Conservation (phyloP, 2,888 invertebrate genomes). For the Lepidonotus clava region DNA sequence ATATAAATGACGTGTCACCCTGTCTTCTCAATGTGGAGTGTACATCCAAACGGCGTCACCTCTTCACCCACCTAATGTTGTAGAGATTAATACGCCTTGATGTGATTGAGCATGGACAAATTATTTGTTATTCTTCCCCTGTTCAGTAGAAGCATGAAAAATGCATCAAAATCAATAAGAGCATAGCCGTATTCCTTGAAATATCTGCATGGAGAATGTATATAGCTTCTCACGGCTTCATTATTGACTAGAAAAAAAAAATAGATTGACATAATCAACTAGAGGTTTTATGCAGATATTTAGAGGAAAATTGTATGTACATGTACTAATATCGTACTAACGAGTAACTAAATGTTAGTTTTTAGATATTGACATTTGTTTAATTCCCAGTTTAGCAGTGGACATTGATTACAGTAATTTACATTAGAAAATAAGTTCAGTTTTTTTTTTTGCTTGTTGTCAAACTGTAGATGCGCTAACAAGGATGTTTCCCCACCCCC, state of each 20-base stretch:
- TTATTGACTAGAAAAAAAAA: no score
- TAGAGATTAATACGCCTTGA: no score
- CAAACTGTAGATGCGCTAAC: background rate
- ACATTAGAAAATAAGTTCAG: background rate
- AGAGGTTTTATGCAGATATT: conserved; percentile 40
- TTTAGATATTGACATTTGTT: conserved; percentile 16
- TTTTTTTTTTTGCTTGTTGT: background rate
- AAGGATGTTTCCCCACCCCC: background rate
- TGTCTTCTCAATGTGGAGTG: no score
- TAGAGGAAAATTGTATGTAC: background rate
- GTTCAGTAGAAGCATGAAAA: no score
- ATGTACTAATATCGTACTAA: background rate
- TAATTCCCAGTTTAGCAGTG: background rate
- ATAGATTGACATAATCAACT: background rate
- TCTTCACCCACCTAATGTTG: no score
- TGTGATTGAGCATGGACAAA: no score
- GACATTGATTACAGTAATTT: background rate
- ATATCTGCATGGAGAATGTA: conserved; percentile 10
- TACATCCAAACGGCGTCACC: no score
- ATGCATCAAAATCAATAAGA: no score
- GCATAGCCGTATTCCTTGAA: conserved; percentile 12
- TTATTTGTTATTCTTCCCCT: no score
- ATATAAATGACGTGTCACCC: no score
- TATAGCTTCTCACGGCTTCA: no score
- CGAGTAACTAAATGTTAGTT: background rate